Percentiles rank a stretch among this genome's conserved stretches.
These are phyloP conservation scores for Macrobrachium rosenbergii DNA, from an alignment of 1,140 invertebrate species.

Conservation along the genomic window DNA sequence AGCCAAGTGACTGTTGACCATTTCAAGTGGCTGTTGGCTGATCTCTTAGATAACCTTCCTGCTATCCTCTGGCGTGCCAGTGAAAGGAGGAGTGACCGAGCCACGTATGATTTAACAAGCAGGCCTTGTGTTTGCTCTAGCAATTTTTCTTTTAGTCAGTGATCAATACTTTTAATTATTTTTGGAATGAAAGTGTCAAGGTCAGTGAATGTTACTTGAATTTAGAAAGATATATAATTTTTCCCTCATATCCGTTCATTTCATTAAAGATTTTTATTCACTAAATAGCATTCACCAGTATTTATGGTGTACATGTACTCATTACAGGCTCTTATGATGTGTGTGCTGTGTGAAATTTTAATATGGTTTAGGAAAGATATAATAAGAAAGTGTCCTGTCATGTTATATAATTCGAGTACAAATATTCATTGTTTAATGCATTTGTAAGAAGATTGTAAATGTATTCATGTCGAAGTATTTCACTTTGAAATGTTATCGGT, in stretches of 20 bases:
- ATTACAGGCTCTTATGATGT: slow-evolving; percentile 55
- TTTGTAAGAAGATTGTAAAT: no score
- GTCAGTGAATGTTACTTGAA: slow-evolving; percentile 37
- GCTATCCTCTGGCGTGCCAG: slow-evolving; percentile 45
- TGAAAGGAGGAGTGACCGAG: slow-evolving; percentile 61
- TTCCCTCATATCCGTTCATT: slow-evolving; percentile 52
- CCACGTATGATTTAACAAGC: slow-evolving; percentile 59
- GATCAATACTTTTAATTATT: slow-evolving; percentile 38
- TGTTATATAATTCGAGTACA: slow-evolving; percentile 55
- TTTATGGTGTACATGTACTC: slow-evolving; percentile 59
- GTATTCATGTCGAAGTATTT: no score
- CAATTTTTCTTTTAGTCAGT: slow-evolving; percentile 50
- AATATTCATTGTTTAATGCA: background rate
- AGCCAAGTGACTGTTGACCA: background rate
- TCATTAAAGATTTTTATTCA: slow-evolving; percentile 51
- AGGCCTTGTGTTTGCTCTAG: slow-evolving; percentile 59
- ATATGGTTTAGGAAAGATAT: background rate
- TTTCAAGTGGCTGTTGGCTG: slow-evolving; percentile 17
- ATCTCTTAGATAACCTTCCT: slow-evolving; percentile 33
- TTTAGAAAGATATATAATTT: slow-evolving; percentile 29
- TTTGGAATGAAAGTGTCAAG: slow-evolving; percentile 52
- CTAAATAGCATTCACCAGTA: slow-evolving; percentile 46
- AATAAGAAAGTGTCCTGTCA: slow-evolving; percentile 23
- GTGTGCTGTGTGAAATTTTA: slow-evolving; percentile 59
- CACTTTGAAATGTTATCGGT: no score